Conservation (phyloP, 2,797 vertebrate genomes). For the Falco peregrinus region DNA sequence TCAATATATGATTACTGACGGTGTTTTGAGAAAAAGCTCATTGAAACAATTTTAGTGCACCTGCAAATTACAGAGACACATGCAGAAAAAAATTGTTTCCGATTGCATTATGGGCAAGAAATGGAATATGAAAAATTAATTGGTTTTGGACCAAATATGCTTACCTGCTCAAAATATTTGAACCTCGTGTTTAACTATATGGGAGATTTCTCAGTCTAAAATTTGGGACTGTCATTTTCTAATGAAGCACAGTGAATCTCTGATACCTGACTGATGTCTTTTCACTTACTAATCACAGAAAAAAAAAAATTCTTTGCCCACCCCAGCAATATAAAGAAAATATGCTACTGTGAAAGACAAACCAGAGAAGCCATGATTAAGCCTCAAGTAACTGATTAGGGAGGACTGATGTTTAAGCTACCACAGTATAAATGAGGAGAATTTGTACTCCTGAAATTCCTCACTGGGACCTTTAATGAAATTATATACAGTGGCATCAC, state of each 20-base stretch:
- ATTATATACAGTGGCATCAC: background rate
- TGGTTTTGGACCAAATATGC: background rate
- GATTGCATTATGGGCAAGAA: background rate
- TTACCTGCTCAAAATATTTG: background rate
- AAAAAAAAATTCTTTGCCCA: background rate
- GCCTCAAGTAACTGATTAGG: background rate
- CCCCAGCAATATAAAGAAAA: background rate
- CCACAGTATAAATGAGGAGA: background rate
- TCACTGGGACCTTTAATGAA: background rate
- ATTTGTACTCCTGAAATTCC: background rate
- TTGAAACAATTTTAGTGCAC: background rate
- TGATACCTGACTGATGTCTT: background rate
- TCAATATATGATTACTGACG: background rate
- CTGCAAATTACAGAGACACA: background rate
- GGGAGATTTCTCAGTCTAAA: background rate
- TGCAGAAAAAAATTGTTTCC: background rate
- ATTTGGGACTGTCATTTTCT: background rate
- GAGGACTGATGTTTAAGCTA: background rate
- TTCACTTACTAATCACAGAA: background rate
- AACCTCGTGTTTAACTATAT: background rate
- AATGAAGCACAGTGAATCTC: background rate
- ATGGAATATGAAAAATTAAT: background rate
- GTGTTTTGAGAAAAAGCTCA: background rate
- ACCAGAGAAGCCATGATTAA: background rate
- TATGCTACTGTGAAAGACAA: background rate